Base-by-base conservation (phyloP, 1,140 invertebrate species). In the Drosophila asahinai region DNA sequence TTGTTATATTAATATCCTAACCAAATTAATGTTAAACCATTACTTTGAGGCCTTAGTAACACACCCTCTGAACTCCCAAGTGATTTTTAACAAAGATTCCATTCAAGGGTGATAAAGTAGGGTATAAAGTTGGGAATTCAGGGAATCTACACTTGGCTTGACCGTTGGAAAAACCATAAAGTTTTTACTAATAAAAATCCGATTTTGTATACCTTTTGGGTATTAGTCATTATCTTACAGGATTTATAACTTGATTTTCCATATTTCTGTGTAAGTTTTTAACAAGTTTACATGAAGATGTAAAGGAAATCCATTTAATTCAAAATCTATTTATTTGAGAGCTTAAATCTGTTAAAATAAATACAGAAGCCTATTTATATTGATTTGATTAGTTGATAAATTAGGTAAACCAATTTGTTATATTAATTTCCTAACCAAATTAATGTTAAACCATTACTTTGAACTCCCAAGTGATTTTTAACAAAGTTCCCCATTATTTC, bases 61-160 rank as follows among this genome's bases (percentile, higher is more conserved):
- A n/a, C n/a, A n/a, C n/a, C n/a, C n/a, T n/a, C n/a, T n/a, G 14
- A 11, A 3, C 33, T n/a, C 15, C 14, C 14, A 57, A 57, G 54
- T 57, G 12, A 3, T 38, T 25, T 40, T n/a, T n/a, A 42, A n/a
- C 7, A 7, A n/a, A 47, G 43, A 70, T 70, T 45, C n/a, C 48
- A 67, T 15, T 15, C 40, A 66, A 36, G 58, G 30, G 27, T 36
- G 30, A 66, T 66, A 63, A 66, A 64, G 19, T 25, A 57, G 36
- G 59, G 40, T 66, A 63, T 63, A 60, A 19, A 57, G 14, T 42
- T 2, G 51, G 52, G 51, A 64, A 59, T 17, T n/a, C 8, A 12
- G 36, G 25, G 36, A 36, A 52, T n/a, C 17, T 22, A 33, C 36
- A 43, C 8, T 40, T 9, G 7, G 17, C n/a, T 62, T 12, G 15